Evolutionary conservation across 2,113 vertebrate species (phyloP), one percentile per base, ranked within the genome.

Genomic region (Himantopus leucocephalus): DNA sequence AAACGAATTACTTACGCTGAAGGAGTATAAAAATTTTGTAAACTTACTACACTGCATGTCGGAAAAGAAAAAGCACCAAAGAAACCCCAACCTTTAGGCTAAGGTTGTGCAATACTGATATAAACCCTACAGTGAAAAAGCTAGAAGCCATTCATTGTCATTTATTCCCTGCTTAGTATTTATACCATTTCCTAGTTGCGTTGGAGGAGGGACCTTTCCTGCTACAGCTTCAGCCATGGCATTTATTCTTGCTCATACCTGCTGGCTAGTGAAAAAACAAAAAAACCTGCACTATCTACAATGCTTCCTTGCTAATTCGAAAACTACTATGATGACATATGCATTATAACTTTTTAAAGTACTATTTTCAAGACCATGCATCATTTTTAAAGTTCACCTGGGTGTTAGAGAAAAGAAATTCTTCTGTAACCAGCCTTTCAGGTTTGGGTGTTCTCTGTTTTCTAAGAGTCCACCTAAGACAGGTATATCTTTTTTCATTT

Each of bases 51-150:
- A 14, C 48, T 27, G 47, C 39, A 26, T 39, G 75, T 76, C 85
- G 95, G 71, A 53, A 79, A 94, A 94, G 64, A 91, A 96, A 55
- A 91, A 87, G 94, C 87, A 85, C 77, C 34, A 30, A 81, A 94
- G 93, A 97, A 96, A 97, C 95, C 70, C 67, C 77, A 96, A 86
- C 93, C 96, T 92, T 73, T 17, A 96, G 96, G 96, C 90, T 94
- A 94, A 80, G 66, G 82, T 96, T 92, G 88, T 92, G 95, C 90
- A 96, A 96, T 26, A 60, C 8, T 1, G 3, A 95, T 89, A 96
- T 93, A 94, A 97, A 97, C 78, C 90, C 93, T 86, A 7, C 20
- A 94, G 92, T 75, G 88, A 82, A 93, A 95, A 94, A 90, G 85
- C 88, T 79, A 68, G 81, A 73, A 96, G 95, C 90, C 58, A 93